Conservation (phyloP, 1,140 invertebrate species). For the Formica selysi region DNA sequence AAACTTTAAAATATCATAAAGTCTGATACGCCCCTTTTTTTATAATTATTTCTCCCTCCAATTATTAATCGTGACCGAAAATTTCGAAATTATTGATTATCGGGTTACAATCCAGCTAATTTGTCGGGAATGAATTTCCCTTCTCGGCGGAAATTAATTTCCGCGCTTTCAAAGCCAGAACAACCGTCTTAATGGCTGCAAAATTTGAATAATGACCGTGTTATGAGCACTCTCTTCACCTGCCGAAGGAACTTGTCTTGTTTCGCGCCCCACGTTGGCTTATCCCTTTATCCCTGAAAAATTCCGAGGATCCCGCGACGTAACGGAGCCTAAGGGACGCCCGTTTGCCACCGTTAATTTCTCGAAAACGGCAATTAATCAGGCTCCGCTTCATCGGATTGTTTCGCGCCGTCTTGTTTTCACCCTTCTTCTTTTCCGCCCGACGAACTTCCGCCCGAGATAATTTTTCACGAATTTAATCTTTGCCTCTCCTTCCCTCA, state of each 20-base stretch:
- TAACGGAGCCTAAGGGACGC: slow-evolving; percentile 71
- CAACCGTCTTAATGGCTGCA: slow-evolving; percentile 62
- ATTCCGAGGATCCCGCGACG: slow-evolving; percentile 32
- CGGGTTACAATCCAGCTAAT: slow-evolving; percentile 31
- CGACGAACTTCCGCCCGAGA: slow-evolving; percentile 50
- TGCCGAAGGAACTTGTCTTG: slow-evolving; percentile 40
- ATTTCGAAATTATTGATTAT: slow-evolving; percentile 34
- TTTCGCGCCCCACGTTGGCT: slow-evolving; percentile 47
- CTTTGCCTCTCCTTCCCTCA: slow-evolving; percentile 41
- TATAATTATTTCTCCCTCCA: background rate
- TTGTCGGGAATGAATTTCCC: slow-evolving; percentile 20
- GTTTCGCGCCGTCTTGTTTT: slow-evolving; percentile 75
- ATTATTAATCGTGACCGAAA: background rate
- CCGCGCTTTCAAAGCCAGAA: slow-evolving; percentile 51
- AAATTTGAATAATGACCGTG: slow-evolving; percentile 79
- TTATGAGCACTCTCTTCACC: slow-evolving; percentile 71
- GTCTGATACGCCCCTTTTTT: background rate
- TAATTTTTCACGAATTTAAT: slow-evolving; percentile 81
- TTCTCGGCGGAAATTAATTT: slow-evolving; percentile 55
- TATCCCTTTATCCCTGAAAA: slow-evolving; percentile 70
- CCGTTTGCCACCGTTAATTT: slow-evolving; percentile 73
- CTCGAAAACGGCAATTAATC: slow-evolving; percentile 80
- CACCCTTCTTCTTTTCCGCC: slow-evolving; percentile 52
- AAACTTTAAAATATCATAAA: background rate
- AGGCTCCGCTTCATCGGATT: slow-evolving; percentile 78